Percentiles rank a stretch among this genome's conserved stretches.
Evolutionary conservation across 2,113 vertebrate species (phyloP).

Genomic region (Stegostoma tigrinum): DNA sequence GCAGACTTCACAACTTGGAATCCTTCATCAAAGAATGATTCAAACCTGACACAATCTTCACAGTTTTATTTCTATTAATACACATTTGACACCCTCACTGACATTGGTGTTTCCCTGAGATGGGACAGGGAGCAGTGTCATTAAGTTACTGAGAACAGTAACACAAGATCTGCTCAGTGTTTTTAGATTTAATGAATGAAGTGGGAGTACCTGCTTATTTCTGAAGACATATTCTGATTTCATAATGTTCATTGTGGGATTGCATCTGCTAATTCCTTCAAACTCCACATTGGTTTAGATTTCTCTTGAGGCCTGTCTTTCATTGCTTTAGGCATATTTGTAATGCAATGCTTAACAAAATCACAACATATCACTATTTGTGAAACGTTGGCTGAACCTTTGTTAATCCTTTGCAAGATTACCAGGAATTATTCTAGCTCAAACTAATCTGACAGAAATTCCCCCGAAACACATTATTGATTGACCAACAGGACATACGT

Average conservation of each 20-base stretch:
- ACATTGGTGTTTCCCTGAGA: background rate
- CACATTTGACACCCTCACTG: background rate
- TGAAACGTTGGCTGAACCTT: background rate
- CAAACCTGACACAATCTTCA: background rate
- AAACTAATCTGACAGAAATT: conserved; percentile 11
- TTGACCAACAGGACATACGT: background rate
- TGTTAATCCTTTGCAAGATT: conserved; percentile 31
- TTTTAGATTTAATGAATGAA: conserved; percentile 23
- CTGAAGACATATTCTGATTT: conserved; percentile 12
- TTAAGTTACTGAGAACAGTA: background rate
- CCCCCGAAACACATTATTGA: background rate
- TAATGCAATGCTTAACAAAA: conserved; percentile 4
- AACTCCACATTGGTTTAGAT: background rate
- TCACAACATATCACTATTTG: background rate
- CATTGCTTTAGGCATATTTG: conserved; percentile 15
- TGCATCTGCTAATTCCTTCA: conserved; percentile 3
- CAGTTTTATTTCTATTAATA: background rate
- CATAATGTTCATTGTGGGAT: background rate
- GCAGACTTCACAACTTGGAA: background rate
- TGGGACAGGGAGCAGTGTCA: background rate
- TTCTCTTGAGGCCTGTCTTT: conserved; percentile 2
- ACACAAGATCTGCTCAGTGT: background rate
- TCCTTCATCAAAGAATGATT: conserved; percentile 24
- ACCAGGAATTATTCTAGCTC: conserved; percentile 25
- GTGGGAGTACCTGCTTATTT: background rate